Evolutionary conservation across 2,888 invertebrate species (phyloP).

Genomic region (Empis livida): DNA sequence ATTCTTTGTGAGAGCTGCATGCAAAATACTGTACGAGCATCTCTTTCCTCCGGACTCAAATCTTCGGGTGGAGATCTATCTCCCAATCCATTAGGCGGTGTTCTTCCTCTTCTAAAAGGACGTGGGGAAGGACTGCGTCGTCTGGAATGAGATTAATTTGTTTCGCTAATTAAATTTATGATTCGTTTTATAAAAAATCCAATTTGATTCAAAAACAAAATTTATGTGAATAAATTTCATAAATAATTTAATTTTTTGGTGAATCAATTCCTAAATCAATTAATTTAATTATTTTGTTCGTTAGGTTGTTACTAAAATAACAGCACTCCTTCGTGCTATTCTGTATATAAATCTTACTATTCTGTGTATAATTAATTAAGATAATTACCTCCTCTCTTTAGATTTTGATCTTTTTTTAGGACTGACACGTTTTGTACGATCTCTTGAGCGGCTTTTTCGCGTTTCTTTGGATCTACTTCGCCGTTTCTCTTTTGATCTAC

Average conservation of each 20-base stretch:
- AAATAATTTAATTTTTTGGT: too few species aligned
- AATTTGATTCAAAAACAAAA: too few species aligned
- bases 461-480: constrained; percentile 23
- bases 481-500: constrained; percentile 15
- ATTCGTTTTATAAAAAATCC: too few species aligned
- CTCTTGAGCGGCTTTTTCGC: constrained; percentile 9
- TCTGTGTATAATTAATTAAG: too few species aligned
- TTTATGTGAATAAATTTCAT: too few species aligned
- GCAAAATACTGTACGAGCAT: constrained; percentile 97
- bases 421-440: neutral
- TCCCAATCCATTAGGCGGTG: constrained; percentile 41
- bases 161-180: too few species aligned
- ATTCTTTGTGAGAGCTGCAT: constrained; percentile 96
- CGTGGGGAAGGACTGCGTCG: constrained; percentile 35
- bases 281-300: too few species aligned
- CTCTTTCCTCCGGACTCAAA: constrained; percentile 91
- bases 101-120: constrained; percentile 31
- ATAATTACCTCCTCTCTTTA: too few species aligned
- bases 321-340: too few species aligned
- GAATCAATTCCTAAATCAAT: too few species aligned
- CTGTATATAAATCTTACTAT: too few species aligned
- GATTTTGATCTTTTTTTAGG: constrained; percentile 6
- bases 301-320: too few species aligned
- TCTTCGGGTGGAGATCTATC: constrained; percentile 51
- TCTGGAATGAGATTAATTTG: constrained; percentile 18